These are phyloP conservation scores for Perithous albicinctus DNA, from an alignment of 2,888 invertebrate species.

Conservation along the genomic window DNA sequence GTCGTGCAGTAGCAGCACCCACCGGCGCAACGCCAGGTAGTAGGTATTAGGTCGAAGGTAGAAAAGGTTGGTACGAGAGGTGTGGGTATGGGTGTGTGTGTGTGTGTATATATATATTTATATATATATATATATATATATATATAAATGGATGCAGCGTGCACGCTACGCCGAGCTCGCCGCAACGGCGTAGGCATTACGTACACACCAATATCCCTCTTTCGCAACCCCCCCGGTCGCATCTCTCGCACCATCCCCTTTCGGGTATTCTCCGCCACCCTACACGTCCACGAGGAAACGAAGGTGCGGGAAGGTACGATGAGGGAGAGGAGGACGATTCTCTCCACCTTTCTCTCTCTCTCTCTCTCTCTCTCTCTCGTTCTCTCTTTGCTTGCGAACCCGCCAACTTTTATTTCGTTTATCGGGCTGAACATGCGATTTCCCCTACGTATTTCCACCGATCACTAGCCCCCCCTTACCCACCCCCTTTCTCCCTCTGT, in stretches of 20 bases:
- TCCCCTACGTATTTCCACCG: constrained; percentile 77
- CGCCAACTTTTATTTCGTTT: constrained; percentile 80
- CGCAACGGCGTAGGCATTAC: constrained; percentile 74
- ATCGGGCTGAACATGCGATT: constrained; percentile 82
- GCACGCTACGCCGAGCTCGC: constrained; percentile 67
- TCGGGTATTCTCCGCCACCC: constrained; percentile 50
- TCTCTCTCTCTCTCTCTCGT: too few relatives aligned
- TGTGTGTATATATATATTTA: too few relatives aligned
- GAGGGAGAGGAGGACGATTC: constrained; percentile 40
- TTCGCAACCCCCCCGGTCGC: constrained; percentile 29
- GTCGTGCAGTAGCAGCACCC: constrained; percentile 70
- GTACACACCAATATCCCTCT: constrained; percentile 74
- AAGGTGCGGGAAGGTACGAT: constrained; percentile 50
- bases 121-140: too few relatives aligned
- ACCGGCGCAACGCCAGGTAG: constrained; percentile 66
- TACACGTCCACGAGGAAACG: constrained; percentile 58
- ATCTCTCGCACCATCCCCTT: constrained; percentile 49
- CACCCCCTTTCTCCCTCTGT: too few relatives aligned
- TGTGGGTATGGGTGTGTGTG: constrained; percentile 67
- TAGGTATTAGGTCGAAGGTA: constrained; percentile 68
- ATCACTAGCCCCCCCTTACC: constrained; percentile 62
- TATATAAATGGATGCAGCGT: constrained; percentile 67
- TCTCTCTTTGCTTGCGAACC: constrained; percentile 32
- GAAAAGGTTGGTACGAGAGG: constrained; percentile 52
- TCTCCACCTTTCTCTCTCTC: too few relatives aligned